phyloP scores from a whole-genome alignment of 2,113 vertebrate genomes.

The Bagarius yarrelli region DNA sequence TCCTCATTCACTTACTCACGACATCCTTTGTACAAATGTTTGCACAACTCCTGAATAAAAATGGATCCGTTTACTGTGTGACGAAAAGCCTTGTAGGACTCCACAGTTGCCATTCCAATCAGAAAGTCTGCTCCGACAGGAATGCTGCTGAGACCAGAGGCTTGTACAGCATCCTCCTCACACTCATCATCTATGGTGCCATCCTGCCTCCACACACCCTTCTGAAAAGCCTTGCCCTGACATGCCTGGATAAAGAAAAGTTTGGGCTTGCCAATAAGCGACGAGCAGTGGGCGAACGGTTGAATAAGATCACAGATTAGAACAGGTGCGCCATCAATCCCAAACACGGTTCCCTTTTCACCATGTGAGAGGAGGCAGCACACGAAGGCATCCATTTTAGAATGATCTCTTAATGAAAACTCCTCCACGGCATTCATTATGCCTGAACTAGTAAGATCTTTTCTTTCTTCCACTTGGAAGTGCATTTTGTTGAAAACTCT shows the following conservation, averaged over 20 bases:
- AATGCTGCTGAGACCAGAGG: background rate
- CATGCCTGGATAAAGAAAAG: slow-evolving; percentile 74
- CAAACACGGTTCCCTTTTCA: slow-evolving; percentile 59
- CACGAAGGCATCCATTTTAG: slow-evolving; percentile 66
- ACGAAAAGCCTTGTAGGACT: slow-evolving; percentile 61
- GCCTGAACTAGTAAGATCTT: background rate
- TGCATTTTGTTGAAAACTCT: slow-evolving; percentile 21
- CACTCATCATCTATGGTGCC: background rate
- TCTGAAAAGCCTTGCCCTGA: slow-evolving; percentile 61
- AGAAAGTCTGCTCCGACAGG: slow-evolving; percentile 66
- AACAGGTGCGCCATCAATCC: slow-evolving; percentile 53
- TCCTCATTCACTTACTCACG: slow-evolving; percentile 55
- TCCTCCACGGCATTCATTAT: background rate
- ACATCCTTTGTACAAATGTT: slow-evolving; percentile 54
- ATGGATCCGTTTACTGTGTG: slow-evolving; percentile 46
- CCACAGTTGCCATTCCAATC: slow-evolving; percentile 69
- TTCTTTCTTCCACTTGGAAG: background rate
- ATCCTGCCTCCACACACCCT: slow-evolving; percentile 40
- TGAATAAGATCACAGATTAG: slow-evolving; percentile 57
- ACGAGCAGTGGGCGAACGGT: slow-evolving; percentile 62
- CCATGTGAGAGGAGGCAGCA: slow-evolving; percentile 75
- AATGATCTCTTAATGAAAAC: slow-evolving; percentile 51
- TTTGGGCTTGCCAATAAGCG: slow-evolving; percentile 70
- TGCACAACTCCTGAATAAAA: slow-evolving; percentile 69
- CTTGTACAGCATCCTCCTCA: slow-evolving; percentile 49